Evolutionary conservation across 2,888 invertebrate species (phyloP).

Genomic region (Venustoraphidia nigricollis): DNA sequence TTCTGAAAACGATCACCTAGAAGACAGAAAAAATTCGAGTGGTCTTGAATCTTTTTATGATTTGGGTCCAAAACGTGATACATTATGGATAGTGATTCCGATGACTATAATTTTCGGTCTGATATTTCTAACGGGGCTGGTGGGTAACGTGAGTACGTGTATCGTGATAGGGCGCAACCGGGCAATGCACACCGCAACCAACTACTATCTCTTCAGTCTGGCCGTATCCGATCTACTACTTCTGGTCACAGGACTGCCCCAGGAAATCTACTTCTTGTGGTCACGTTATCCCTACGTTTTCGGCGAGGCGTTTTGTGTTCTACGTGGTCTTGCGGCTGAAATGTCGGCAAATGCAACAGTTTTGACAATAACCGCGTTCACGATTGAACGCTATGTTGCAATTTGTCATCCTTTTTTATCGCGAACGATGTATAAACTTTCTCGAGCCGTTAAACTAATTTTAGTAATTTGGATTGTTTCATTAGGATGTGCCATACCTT

Average conservation of each 20-base stretch:
- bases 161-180: constrained; percentile 71
- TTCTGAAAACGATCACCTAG: no score
- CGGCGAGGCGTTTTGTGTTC: constrained; percentile 62
- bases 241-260: constrained; percentile 66
- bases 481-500: constrained; percentile 54
- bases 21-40: no score
- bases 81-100: constrained; percentile 48
- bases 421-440: constrained; percentile 77
- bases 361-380: constrained; percentile 69
- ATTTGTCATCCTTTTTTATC: constrained; percentile 52
- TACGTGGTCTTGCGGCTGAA: constrained; percentile 64
- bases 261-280: constrained; percentile 68
- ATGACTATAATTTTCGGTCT: constrained; percentile 57
- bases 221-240: constrained; percentile 71
- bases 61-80: constrained; percentile 26
- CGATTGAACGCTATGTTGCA: constrained; percentile 50
- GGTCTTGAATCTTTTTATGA: no score
- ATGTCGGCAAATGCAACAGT: constrained; percentile 66
- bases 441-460: constrained; percentile 68
- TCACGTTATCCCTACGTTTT: constrained; percentile 62
- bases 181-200: constrained; percentile 71
- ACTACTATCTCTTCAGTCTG: constrained; percentile 70
- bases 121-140: constrained; percentile 62
- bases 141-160: constrained; percentile 75
- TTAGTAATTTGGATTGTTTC: constrained; percentile 67